Evolutionary conservation across 1,140 invertebrate species (phyloP).

Genomic region (Drosophila guanche): DNA sequence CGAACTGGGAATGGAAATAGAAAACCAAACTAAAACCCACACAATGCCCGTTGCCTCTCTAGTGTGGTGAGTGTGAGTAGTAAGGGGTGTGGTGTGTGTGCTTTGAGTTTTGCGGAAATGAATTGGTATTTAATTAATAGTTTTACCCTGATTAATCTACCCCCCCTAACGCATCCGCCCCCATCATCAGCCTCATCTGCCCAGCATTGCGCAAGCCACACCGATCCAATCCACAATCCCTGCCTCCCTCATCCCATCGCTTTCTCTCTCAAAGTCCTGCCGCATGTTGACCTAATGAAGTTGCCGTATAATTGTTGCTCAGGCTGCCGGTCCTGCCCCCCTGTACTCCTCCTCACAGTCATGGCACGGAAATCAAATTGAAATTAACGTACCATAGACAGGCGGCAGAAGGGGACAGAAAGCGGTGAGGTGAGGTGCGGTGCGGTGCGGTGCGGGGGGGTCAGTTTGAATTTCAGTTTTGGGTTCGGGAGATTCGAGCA

Average conservation of each 20-base stretch:
- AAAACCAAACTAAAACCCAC: slow-evolving; percentile 47
- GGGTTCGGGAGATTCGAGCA: slow-evolving; percentile 17
- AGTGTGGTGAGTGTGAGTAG: slow-evolving; percentile 13
- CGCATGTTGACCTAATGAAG: slow-evolving; percentile 83
- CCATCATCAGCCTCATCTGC: slow-evolving; percentile 30
- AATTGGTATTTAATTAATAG: slow-evolving; percentile 84
- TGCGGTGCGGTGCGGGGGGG: neutral
- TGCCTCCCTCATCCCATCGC: slow-evolving; percentile 2
- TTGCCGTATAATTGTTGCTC: slow-evolving; percentile 82
- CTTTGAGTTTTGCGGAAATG: slow-evolving; percentile 83
- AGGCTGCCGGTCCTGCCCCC: slow-evolving; percentile 40
- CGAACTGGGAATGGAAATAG: slow-evolving; percentile 33
- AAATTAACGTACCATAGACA: slow-evolving; percentile 77
- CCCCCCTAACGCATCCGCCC: slow-evolving; percentile 60
- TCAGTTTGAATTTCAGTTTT: slow-evolving; percentile 43
- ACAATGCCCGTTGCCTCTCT: slow-evolving; percentile 43
- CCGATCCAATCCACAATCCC: slow-evolving; percentile 13
- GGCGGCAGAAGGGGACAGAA: slow-evolving; percentile 5
- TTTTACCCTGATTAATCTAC: slow-evolving; percentile 83
- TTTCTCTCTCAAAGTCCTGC: slow-evolving; percentile 13
- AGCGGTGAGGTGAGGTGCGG: neutral
- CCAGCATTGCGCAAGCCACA: slow-evolving; percentile 43
- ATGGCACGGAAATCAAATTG: slow-evolving; percentile 80
- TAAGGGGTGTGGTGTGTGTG: slow-evolving; percentile 35
- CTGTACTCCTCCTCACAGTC: neutral